phyloP scores from a whole-genome alignment of 2,888 invertebrate species.

The Campaea margaritaria region DNA sequence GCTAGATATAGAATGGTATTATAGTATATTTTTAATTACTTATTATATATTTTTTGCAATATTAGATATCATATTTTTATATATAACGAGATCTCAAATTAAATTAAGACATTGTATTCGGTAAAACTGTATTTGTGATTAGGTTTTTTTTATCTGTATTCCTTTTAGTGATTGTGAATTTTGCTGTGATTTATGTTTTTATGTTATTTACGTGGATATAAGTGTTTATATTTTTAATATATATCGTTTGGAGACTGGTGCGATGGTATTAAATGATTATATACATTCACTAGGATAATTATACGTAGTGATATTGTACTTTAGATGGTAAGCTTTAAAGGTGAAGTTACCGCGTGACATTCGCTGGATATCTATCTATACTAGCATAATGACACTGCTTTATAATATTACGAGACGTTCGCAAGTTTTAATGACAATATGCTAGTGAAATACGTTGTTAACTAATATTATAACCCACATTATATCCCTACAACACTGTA shows the following conservation, averaged over 20 bases:
- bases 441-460: slow-evolving; percentile 49
- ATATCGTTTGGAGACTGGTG: slow-evolving; percentile 68
- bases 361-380: slow-evolving; percentile 29
- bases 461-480: slow-evolving; percentile 20
- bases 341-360: slow-evolving; percentile 36
- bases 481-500: slow-evolving; percentile 13
- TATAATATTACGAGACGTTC: slow-evolving; percentile 46
- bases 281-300: slow-evolving; percentile 38
- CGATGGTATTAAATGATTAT: slow-evolving; percentile 53
- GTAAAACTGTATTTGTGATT: slow-evolving; percentile 38
- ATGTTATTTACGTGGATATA: slow-evolving; percentile 46
- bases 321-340: slow-evolving; percentile 37
- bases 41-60: slow-evolving; percentile 74
- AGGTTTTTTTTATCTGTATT: slow-evolving; percentile 49
- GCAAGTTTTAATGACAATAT: slow-evolving; percentile 70
- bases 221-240: slow-evolving; percentile 56
- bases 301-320: slow-evolving; percentile 34
- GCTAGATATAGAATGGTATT: slow-evolving; percentile 65
- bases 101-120: slow-evolving; percentile 56
- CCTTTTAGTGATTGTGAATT: slow-evolving; percentile 63
- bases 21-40: slow-evolving; percentile 65
- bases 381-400: slow-evolving; percentile 51
- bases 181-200: slow-evolving; percentile 74
- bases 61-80: slow-evolving; percentile 73
- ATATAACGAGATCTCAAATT: slow-evolving; percentile 70